A percentile compares a stretch with the other conserved stretches of the same genome.
phyloP scores from a whole-genome alignment of 2,797 vertebrate genomes.

The Enteromius anoplus region DNA sequence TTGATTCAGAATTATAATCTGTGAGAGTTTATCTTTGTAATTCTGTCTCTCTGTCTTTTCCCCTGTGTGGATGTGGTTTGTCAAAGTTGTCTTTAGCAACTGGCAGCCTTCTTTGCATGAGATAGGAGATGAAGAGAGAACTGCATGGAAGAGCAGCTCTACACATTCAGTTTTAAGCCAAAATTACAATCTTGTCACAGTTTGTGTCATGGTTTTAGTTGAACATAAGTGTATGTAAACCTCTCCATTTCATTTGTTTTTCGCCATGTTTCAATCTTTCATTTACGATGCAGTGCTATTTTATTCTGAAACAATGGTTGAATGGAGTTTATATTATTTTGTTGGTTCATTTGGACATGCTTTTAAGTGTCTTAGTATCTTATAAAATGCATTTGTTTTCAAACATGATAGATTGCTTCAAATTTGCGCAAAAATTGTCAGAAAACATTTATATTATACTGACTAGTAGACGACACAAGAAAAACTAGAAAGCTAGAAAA shows the following conservation, averaged over 20 bases:
- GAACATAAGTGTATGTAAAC: background rate
- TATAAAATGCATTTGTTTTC: constrained; percentile 17
- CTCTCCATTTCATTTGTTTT: background rate
- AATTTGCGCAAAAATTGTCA: constrained; percentile 13
- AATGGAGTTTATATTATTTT: background rate
- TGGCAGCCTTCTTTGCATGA: constrained; percentile 21
- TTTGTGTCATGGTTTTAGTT: background rate
- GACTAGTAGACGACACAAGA: constrained; percentile 13
- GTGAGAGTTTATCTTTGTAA: constrained; percentile 3
- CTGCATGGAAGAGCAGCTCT: background rate
- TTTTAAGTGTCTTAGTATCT: background rate
- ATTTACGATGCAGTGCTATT: background rate
- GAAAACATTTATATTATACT: background rate
- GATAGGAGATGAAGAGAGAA: constrained; percentile 5
- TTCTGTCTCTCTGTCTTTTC: constrained; percentile 5
- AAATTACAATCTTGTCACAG: background rate
- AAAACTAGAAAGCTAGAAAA: constrained; percentile 1
- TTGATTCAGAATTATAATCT: constrained; percentile 22
- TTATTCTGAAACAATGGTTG: background rate
- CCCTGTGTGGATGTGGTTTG: constrained; percentile 14
- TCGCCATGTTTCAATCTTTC: background rate
- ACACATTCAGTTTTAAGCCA: background rate
- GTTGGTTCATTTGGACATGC: background rate
- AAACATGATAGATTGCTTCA: constrained; percentile 12
- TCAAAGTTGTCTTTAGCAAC: constrained; percentile 15